Evolutionary conservation across 2,113 vertebrate genomes (phyloP), one percentile per base, ranked within the genome.

Genomic region (Oreotragus oreotragus): DNA sequence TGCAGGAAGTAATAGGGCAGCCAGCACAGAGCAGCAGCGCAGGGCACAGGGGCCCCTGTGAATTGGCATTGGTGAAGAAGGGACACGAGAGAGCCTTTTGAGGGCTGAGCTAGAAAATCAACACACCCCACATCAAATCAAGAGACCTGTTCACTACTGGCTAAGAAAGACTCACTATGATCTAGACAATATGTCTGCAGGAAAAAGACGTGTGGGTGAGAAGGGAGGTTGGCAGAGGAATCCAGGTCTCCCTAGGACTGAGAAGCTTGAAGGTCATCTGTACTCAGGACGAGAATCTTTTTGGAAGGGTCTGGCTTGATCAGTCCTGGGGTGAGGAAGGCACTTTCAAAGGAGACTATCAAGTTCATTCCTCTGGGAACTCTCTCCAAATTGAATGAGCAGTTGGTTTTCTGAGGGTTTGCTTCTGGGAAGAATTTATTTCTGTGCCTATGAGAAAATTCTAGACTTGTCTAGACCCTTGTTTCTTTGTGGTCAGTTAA

Each of bases 121-220:
- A 19, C 19, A 45, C 27, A 47, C 83, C 84, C 28, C 36, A 39
- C 60, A 70, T 45, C 33, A 45, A 13, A 23, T 19, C 55, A 33
- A 28, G 36, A 88, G 13, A 39, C 55, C 27, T 23, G 28, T 17
- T 62, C 27, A 9, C 87, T 45, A 81, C 53, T 28, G 43, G 70
- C 85, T 87, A 17, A 30, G 45, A 25, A 6, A 53, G 28, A n/a
- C 16, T 90, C 60, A 14, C 27, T 62, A 77, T 8, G 23, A 14
- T 14, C 51, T 27, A 23, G 60, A 5, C 28, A 7, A 8, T 0
- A 1, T 47, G 83, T 16, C 33, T 6, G 8, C 1, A 13, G 27
- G 25, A 81, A 21, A 36, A 62, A 60, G 70, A 33, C 0, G 0
- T 1, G 4, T 23, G 57, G 0, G 10, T 25, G 45, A 51, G 15